A percentile compares a stretch with the other conserved stretches of the same genome.
Evolutionary conservation across 1,140 invertebrate genomes (phyloP).

Genomic region (Penaeus indicus): DNA sequence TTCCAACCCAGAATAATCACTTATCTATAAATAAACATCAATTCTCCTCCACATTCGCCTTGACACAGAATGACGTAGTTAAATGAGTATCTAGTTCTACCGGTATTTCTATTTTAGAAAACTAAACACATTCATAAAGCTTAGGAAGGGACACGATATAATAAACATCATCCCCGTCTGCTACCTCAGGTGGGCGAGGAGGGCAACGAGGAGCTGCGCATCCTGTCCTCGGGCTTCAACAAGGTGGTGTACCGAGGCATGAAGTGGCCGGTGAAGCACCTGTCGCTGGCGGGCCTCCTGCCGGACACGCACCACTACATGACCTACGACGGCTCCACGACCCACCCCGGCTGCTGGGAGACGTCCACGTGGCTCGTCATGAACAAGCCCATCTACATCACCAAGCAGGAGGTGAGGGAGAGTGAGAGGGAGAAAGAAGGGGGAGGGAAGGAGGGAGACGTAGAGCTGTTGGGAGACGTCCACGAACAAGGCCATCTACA

Average conservation of each 20-base stretch:
- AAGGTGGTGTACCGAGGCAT: slow-evolving; percentile 75
- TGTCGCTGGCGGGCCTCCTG: slow-evolving; percentile 85
- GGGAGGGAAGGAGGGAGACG: too few species aligned
- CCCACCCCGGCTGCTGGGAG: slow-evolving; percentile 73
- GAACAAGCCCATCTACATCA: slow-evolving; percentile 67
- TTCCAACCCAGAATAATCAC: not conserved
- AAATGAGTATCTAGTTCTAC: not conserved
- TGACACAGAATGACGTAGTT: not conserved
- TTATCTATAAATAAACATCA: not conserved
- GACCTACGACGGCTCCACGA: slow-evolving; percentile 86
- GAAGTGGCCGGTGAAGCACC: slow-evolving; percentile 82
- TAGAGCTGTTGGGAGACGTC: too few species aligned
- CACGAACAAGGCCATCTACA: too few species aligned
- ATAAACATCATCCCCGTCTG: not conserved
- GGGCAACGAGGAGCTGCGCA: slow-evolving; percentile 45
- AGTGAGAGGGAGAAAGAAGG: too few species aligned
- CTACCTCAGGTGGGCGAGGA: slow-evolving; percentile 21
- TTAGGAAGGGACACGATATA: not conserved
- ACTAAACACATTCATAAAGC: too few species aligned
- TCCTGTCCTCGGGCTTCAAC: slow-evolving; percentile 34
- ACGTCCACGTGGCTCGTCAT: slow-evolving; percentile 74
- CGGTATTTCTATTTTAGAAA: too few species aligned
- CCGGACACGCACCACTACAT: slow-evolving; percentile 92
- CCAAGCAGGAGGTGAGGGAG: slow-evolving; percentile 64
- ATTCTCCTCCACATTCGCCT: not conserved